Conservation (phyloP, 92 coral and sea anemone species). For the Phenganax subtilis region DNA sequence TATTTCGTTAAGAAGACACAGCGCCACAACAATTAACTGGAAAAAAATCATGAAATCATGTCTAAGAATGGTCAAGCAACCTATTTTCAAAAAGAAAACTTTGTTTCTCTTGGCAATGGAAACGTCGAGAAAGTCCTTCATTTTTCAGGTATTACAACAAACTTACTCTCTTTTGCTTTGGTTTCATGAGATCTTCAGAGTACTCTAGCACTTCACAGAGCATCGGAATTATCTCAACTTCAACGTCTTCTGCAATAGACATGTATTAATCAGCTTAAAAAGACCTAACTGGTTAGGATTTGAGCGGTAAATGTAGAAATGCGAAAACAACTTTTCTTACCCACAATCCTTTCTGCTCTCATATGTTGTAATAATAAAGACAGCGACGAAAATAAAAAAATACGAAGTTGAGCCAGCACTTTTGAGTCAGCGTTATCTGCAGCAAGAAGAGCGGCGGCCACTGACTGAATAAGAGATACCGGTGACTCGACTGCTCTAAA, state of each 20-base stretch:
- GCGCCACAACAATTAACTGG: slow-evolving; percentile 81
- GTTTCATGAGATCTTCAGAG: slow-evolving; percentile 46
- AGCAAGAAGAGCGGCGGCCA: slow-evolving; percentile 62
- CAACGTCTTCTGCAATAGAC: slow-evolving; percentile 10
- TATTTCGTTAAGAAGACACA: slow-evolving; percentile 83
- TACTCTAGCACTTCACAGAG: slow-evolving; percentile 92
- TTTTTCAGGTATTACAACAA: too few species aligned
- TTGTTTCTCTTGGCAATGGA: too few species aligned
- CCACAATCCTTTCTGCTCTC: slow-evolving; percentile 60
- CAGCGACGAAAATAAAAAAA: slow-evolving; percentile 74
- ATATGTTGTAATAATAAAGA: slow-evolving; percentile 79
- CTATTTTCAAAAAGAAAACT: too few species aligned
- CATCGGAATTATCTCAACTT: slow-evolving; percentile 52
- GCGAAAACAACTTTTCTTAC: slow-evolving; percentile 33
- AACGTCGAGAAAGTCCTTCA: too few species aligned
- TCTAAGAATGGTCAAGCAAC: background rate
- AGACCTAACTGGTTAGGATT: too few species aligned
- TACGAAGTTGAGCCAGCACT: slow-evolving; percentile 66
- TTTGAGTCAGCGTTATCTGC: slow-evolving; percentile 75
- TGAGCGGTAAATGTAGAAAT: too few species aligned
- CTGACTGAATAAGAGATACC: slow-evolving; percentile 57
- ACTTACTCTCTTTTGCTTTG: slow-evolving; percentile 28
- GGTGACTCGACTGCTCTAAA: slow-evolving; percentile 30
- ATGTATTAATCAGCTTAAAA: background rate
- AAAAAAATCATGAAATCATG: background rate